A percentile compares a stretch with the other conserved stretches of the same genome.
Evolutionary conservation across 2,888 invertebrate species (phyloP).

Genomic region (Molanna angustata): DNA sequence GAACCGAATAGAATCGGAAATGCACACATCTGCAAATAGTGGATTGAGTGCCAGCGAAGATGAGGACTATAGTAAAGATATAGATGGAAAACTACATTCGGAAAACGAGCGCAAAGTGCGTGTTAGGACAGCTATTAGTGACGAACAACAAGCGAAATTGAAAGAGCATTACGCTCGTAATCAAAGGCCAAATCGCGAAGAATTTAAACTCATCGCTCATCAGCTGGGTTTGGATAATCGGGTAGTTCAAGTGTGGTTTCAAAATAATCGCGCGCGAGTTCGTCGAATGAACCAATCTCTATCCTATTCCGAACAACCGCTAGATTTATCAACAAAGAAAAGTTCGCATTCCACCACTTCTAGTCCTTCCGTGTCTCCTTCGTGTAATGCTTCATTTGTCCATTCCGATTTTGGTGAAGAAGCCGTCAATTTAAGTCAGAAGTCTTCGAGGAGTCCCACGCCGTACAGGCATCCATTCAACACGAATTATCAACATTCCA

Average conservation of each 20-base stretch:
- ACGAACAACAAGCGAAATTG: conserved; percentile 86
- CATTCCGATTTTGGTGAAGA: conserved; percentile 65
- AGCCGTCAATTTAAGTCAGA: conserved; percentile 76
- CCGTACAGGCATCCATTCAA: conserved; percentile 52
- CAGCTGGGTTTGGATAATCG: conserved; percentile 71
- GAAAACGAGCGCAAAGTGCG: conserved; percentile 78
- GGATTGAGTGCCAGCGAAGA: conserved; percentile 61
- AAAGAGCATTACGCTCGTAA: conserved; percentile 88
- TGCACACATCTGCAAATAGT: conserved; percentile 52
- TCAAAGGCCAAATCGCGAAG: conserved; percentile 91
- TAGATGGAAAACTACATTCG: conserved; percentile 54
- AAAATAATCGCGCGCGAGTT: conserved; percentile 89
- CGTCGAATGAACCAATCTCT: conserved; percentile 60
- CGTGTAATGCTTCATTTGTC: conserved; percentile 60
- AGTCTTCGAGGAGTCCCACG: conserved; percentile 63
- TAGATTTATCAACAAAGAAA: conserved; percentile 88
- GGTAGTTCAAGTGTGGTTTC: conserved; percentile 94
- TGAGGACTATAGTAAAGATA: conserved; percentile 55
- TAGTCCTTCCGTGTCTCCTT: conserved; percentile 62
- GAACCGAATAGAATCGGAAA: conserved; percentile 53
- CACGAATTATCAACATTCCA: conserved; percentile 58
- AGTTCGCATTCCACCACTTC: conserved; percentile 55
- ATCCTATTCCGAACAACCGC: conserved; percentile 68
- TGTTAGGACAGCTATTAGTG: conserved; percentile 90
- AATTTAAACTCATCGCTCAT: conserved; percentile 85